Percentiles rank a stretch among this genome's conserved stretches.
Evolutionary conservation across 1,140 invertebrate species (phyloP).

Genomic region (Scylla paramamosain): DNA sequence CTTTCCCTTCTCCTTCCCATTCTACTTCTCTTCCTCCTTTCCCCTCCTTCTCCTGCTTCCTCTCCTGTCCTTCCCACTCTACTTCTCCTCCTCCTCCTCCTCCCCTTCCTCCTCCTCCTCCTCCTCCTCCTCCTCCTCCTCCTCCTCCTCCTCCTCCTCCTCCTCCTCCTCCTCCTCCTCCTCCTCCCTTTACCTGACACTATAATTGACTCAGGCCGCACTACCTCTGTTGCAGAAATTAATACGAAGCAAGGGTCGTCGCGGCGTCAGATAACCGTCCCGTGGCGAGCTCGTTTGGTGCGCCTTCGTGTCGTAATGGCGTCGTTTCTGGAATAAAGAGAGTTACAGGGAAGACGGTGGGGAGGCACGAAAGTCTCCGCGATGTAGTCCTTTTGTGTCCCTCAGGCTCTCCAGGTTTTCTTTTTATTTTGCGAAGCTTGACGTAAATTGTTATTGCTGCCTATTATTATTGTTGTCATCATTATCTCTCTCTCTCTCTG

Average conservation of each 20-base stretch:
- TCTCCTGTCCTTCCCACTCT: not conserved
- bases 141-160: not conserved
- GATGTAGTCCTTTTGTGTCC: not conserved
- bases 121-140: not conserved
- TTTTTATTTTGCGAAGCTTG: not conserved
- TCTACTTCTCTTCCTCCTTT: not conserved
- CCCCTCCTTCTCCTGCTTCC: not conserved
- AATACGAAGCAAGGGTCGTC: conserved; percentile 16
- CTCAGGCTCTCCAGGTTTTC: not conserved
- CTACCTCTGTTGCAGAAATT: not conserved
- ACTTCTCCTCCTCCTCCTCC: not conserved
- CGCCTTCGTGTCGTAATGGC: not conserved
- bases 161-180: not conserved
- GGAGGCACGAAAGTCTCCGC: not conserved
- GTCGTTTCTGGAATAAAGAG: not conserved
- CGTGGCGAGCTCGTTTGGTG: not conserved
- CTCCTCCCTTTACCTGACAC: not conserved
- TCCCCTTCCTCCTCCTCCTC: no score
- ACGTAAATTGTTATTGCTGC: not conserved
- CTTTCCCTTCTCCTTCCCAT: not conserved
- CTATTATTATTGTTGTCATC: not conserved
- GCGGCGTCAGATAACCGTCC: not conserved
- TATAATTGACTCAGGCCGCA: not conserved
- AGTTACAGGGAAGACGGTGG: not conserved
- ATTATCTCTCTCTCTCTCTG: not conserved